Evolutionary conservation across 2,113 vertebrate genomes (phyloP), one percentile per base, ranked within the genome.

Genomic region (Odocoileus hemionus): DNA sequence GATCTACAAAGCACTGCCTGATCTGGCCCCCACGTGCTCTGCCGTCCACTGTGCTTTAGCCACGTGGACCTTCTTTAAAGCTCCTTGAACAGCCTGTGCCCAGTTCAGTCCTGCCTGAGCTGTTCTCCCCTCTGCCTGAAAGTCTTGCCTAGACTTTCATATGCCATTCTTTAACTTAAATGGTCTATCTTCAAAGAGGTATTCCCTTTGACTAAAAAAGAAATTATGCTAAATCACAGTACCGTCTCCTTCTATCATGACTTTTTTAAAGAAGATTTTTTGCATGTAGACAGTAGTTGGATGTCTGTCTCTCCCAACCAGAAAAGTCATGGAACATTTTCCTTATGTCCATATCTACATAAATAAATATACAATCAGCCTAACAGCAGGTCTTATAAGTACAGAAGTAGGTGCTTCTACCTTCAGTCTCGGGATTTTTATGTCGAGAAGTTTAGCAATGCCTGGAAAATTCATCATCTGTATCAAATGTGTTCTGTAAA

Each of bases 161-260:
- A 52, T 9, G 0, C 5, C 43, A 33, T 94, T 87, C 70, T 88
- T 55, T 87, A 92, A 83, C 57, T 79, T 79, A 57, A 84, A 76
- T 92, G 28, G 87, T 76, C n/a, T 4, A 2, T 88, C n/a, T 7
- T 95, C 70, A 95, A 64, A 84, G 64, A 85, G 25, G 3, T 2
- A 21, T 15, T 84, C 33, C 13, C 23, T 90, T 79, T 58, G 64
- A 86, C 43, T 57, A 26, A 36, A 89, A 89, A 83, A 89, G 30
- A 96, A 83, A 74, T 76, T 86, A 64, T 92, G 45, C 8, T 95
- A 89, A 89, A 92, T 92, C 80, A 64, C 61, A 93, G 36, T n/a
- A 64, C 28, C 12, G 33, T 89, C n/a, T 43, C 15, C 23, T 92
- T 92, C 36, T 87, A 43, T 50, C 47, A 45, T 0, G 6, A 47